phyloP scores from a whole-genome alignment of 1,140 invertebrate species.

The Drosophila miranda region DNA sequence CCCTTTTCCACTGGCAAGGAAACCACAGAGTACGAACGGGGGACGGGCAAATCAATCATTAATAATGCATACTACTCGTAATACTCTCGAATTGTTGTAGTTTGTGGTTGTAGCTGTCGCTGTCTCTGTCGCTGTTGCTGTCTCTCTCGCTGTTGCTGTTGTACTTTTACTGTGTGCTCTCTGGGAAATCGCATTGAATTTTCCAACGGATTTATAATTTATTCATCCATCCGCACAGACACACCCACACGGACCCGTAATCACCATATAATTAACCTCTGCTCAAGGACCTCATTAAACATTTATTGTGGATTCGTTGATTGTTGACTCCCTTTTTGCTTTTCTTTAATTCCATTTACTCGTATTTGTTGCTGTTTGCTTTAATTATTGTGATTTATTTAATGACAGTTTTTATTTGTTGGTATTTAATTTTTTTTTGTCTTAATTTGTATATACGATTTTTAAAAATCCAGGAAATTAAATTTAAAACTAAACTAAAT shows the following conservation, averaged over 20 bases:
- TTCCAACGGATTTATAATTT: constrained; percentile 35
- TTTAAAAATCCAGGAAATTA: no score
- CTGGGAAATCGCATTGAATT: constrained; percentile 10
- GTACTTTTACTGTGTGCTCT: constrained; percentile 1
- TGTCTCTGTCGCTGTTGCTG: background rate
- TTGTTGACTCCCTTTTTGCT: constrained; percentile 14
- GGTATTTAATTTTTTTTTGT: background rate
- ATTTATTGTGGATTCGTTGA: constrained; percentile 15
- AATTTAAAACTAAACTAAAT: no score
- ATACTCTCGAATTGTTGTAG: no score
- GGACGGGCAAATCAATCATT: constrained; percentile 3
- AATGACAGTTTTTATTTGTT: constrained; percentile 7
- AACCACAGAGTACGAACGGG: background rate
- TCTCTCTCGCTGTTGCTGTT: background rate
- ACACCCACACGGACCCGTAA: background rate
- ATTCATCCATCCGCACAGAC: constrained; percentile 22
- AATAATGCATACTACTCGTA: constrained; percentile 13
- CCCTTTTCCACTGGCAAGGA: constrained; percentile 10
- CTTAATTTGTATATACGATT: no score
- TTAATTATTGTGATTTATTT: constrained; percentile 40
- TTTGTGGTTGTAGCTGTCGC: background rate
- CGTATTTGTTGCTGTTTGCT: constrained; percentile 5
- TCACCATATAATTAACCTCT: constrained; percentile 27
- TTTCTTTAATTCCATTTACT: constrained; percentile 25
- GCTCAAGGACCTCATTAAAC: constrained; percentile 40